Conservation (phyloP, 2,797 vertebrate species). For the Peromyscus aztecus region DNA sequence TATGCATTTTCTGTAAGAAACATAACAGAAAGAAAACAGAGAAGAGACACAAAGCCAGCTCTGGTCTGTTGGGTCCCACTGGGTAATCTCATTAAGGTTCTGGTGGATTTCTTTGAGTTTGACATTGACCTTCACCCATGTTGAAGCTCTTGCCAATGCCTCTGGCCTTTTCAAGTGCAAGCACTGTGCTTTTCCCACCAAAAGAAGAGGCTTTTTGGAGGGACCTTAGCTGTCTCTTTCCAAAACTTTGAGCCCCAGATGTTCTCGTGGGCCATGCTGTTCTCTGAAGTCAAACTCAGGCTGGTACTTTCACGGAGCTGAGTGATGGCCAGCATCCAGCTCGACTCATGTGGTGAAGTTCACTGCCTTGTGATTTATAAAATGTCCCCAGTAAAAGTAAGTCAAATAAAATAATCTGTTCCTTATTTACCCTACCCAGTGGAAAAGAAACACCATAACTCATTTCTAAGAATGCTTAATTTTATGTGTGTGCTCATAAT, state of each 20-base stretch:
- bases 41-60: not conserved
- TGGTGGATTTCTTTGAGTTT: not conserved
- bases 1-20: not conserved
- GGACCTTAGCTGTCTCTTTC: conserved; percentile 20
- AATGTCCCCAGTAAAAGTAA: conserved; percentile 81
- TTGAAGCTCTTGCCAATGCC: not conserved
- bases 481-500: conserved; percentile 81
- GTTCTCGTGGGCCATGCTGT: conserved; percentile 56
- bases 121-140: not conserved
- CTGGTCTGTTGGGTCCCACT: not conserved
- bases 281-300: conserved; percentile 69
- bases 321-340: conserved; percentile 66
- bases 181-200: not conserved
- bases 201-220: conserved; percentile 50
- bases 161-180: not conserved
- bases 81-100: not conserved
- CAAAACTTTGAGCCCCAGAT: conserved; percentile 69
- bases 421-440: conserved; percentile 77
- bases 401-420: conserved; percentile 81
- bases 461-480: conserved; percentile 83
- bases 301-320: conserved; percentile 57
- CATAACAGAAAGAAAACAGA: not conserved
- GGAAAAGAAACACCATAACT: conserved; percentile 62
- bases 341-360: conserved; percentile 65
- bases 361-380: conserved; percentile 80